Evolutionary conservation across 1,140 invertebrate species (phyloP).

Genomic region (Phymorhynchus buccinoides): DNA sequence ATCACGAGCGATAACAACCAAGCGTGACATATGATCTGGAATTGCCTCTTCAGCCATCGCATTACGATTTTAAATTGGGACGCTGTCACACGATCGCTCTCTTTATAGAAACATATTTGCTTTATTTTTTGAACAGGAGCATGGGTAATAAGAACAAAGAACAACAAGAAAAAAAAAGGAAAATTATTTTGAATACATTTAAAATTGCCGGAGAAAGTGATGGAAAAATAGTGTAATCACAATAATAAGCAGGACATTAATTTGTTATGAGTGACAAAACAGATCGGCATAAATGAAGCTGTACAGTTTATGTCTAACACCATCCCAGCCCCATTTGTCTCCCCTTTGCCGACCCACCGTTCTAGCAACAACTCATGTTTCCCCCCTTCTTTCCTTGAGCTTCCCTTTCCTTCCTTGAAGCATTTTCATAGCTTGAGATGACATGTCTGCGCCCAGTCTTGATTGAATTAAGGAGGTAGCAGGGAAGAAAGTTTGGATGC

Average conservation of each 20-base stretch:
- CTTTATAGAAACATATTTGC: not conserved
- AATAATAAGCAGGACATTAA: not conserved
- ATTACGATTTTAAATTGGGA: not conserved
- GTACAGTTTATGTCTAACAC: not conserved
- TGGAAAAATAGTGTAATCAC: not conserved
- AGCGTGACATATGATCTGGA: not conserved
- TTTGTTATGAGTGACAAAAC: not conserved
- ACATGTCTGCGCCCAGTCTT: too few species aligned
- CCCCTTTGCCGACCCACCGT: too few species aligned
- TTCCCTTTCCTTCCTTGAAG: not conserved
- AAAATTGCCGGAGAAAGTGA: not conserved
- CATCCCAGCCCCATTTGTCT: too few species aligned
- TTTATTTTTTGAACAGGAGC: not conserved
- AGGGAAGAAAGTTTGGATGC: constrained; percentile 33
- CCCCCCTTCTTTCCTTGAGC: not conserved
- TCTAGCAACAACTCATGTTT: not conserved
- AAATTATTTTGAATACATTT: not conserved
- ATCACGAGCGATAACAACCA: not conserved
- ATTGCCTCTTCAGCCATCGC: not conserved
- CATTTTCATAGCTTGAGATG: not conserved
- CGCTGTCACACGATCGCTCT: not conserved
- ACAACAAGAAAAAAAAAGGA: not conserved
- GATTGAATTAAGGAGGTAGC: too few species aligned
- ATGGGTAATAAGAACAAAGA: not conserved
- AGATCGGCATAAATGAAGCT: not conserved